These are phyloP conservation scores for Amphibalanus amphitrite DNA, from an alignment of 1,140 invertebrate species.

Conservation along the genomic window DNA sequence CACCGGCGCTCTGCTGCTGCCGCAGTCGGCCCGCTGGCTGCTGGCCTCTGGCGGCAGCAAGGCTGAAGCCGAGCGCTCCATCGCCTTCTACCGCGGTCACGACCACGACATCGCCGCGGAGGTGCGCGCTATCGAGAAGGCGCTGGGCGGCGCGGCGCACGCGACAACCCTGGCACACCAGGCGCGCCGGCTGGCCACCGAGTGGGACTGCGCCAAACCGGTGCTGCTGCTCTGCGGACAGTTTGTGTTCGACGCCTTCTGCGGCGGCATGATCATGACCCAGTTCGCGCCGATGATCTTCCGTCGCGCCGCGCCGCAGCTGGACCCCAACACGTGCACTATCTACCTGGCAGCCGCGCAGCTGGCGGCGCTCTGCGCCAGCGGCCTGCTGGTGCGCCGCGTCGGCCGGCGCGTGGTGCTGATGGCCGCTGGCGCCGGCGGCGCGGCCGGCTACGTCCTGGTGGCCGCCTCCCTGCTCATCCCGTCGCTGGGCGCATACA, in stretches of 20 bases:
- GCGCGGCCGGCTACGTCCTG: neutral
- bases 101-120: neutral
- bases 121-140: neutral
- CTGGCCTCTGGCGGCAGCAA: neutral
- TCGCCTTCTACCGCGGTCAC: neutral
- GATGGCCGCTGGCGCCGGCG: too few relatives aligned
- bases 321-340: neutral
- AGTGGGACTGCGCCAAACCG: neutral
- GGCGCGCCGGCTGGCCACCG: neutral
- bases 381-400: neutral
- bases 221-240: neutral
- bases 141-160: neutral
- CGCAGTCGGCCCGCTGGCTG: neutral
- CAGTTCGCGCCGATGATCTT: neutral
- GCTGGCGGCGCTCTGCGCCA: neutral
- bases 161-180: neutral
- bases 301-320: neutral
- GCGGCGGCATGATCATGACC: neutral
- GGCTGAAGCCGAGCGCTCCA: neutral
- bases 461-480: neutral
- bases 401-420: neutral
- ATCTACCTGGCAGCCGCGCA: neutral
- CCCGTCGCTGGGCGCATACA: neutral
- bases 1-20: neutral
- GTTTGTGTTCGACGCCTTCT: neutral